Conservation (phyloP, 1,140 invertebrate genomes). For the Pseudomyrmex pallidus region DNA sequence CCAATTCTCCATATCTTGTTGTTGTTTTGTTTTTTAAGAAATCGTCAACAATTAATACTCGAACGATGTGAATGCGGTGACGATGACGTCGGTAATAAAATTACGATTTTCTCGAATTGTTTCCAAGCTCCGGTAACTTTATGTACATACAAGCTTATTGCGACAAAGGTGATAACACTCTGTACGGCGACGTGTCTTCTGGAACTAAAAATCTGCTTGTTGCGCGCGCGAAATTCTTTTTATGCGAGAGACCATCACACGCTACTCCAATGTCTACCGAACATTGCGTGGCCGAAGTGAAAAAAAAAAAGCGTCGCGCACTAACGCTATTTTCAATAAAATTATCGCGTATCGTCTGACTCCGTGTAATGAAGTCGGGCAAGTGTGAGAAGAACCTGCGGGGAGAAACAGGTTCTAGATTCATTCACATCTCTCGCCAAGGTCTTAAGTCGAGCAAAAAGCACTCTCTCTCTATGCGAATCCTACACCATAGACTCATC, state of each 20-base stretch:
- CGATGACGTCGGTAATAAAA: background rate
- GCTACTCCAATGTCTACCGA: background rate
- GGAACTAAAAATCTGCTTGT: background rate
- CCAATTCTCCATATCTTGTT: conserved; percentile 6
- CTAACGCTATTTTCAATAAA: conserved; percentile 63
- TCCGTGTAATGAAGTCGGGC: conserved; percentile 69
- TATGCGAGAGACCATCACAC: too few relatives aligned
- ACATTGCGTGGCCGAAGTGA: background rate
- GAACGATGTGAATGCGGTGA: background rate
- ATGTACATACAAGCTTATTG: background rate
- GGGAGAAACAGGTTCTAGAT: conserved; percentile 79
- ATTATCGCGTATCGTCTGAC: conserved; percentile 60
- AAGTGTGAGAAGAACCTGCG: conserved; percentile 67
- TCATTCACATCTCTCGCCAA: conserved; percentile 78
- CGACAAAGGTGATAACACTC: background rate
- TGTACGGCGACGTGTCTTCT: background rate
- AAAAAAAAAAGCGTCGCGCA: background rate
- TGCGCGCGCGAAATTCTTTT: too few relatives aligned
- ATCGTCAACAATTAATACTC: background rate
- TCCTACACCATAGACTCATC: conserved; percentile 65
- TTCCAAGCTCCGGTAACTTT: background rate
- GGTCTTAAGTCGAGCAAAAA: conserved; percentile 77
- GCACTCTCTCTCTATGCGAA: conserved; percentile 62
- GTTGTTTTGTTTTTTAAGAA: background rate
- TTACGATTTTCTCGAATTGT: background rate